Evolutionary conservation across 2,888 invertebrate genomes (phyloP).

Genomic region (Cheiracanthium punctorium): DNA sequence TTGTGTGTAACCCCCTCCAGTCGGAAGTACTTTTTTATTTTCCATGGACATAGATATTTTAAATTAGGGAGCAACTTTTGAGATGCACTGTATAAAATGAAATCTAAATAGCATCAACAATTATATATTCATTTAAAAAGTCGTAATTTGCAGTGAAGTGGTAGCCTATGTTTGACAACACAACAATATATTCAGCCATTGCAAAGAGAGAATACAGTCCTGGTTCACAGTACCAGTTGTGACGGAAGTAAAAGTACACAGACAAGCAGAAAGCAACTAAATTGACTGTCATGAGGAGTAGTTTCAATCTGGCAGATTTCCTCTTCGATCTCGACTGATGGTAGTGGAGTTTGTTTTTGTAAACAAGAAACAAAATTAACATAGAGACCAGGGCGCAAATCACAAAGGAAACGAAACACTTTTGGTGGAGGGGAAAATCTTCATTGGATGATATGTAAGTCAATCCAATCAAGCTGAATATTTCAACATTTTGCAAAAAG

Average conservation of each 20-base stretch:
- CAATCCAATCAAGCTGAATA: slow-evolving; percentile 87
- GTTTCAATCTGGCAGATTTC: slow-evolving; percentile 86
- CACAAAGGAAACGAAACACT: slow-evolving; percentile 91
- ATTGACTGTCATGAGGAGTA: slow-evolving; percentile 84
- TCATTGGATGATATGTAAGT: slow-evolving; percentile 93
- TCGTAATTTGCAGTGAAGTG: slow-evolving; percentile 93
- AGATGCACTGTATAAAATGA: too few species aligned
- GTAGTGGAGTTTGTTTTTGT: slow-evolving; percentile 21
- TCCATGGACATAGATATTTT: too few species aligned
- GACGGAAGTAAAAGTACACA: slow-evolving; percentile 91
- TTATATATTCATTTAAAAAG: slow-evolving; percentile 77
- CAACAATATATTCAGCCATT: slow-evolving; percentile 92
- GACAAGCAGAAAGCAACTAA: slow-evolving; percentile 85
- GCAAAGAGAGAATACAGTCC: slow-evolving; percentile 94
- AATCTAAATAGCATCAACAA: too few species aligned
- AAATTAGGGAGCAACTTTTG: too few species aligned
- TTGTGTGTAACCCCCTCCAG: too few species aligned
- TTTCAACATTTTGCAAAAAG: slow-evolving; percentile 88
- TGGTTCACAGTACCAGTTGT: slow-evolving; percentile 93
- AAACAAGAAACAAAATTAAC: slow-evolving; percentile 85
- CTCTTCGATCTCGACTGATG: slow-evolving; percentile 77
- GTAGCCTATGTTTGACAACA: slow-evolving; percentile 94
- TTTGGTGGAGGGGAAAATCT: slow-evolving; percentile 89
- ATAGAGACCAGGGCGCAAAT: slow-evolving; percentile 90
- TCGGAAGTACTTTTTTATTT: too few species aligned